Evolutionary conservation across 2,797 vertebrate genomes (phyloP).

Genomic region (Karalla daura): DNA sequence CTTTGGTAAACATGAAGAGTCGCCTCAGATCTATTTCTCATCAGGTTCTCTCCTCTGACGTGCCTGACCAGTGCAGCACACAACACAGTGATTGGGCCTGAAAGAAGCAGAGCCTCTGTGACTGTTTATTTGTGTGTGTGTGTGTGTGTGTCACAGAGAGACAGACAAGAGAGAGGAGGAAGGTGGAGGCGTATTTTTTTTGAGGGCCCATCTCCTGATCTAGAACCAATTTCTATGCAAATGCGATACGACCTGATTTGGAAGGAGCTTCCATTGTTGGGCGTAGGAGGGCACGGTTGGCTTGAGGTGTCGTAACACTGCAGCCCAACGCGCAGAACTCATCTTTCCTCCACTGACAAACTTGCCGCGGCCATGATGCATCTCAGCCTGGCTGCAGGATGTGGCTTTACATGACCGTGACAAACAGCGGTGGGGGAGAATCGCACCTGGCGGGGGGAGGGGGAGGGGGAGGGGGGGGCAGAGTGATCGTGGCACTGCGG

Average conservation of each 20-base stretch:
- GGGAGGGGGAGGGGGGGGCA: conserved; percentile 36
- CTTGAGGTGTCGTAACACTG: conserved; percentile 41
- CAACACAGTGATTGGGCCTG: conserved; percentile 66
- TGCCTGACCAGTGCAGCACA: conserved; percentile 58
- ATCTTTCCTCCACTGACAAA: conserved; percentile 53
- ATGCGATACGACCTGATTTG: conserved; percentile 64
- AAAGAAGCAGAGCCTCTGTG: conserved; percentile 41
- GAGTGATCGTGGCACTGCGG: conserved; percentile 58
- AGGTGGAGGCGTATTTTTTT: conserved; percentile 2
- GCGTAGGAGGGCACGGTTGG: conserved; percentile 21
- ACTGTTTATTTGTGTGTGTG: conserved; percentile 44
- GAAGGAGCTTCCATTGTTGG: conserved; percentile 50
- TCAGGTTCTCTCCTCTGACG: conserved; percentile 46
- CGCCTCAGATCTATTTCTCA: conserved; percentile 58
- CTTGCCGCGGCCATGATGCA: conserved; percentile 38
- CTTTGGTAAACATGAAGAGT: conserved; percentile 63
- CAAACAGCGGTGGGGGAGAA: conserved; percentile 63
- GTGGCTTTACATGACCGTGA: conserved; percentile 49
- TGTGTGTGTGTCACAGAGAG: conserved; percentile 13
- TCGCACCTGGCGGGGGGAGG: conserved; percentile 13
- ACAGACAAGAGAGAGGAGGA: background rate
- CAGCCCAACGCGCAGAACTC: conserved; percentile 23
- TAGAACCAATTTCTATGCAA: conserved; percentile 81
- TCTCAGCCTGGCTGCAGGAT: conserved; percentile 21
- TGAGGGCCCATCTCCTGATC: conserved; percentile 63